Evolutionary conservation across 2,888 invertebrate genomes (phyloP).

Genomic region (Xylocampa areola): DNA sequence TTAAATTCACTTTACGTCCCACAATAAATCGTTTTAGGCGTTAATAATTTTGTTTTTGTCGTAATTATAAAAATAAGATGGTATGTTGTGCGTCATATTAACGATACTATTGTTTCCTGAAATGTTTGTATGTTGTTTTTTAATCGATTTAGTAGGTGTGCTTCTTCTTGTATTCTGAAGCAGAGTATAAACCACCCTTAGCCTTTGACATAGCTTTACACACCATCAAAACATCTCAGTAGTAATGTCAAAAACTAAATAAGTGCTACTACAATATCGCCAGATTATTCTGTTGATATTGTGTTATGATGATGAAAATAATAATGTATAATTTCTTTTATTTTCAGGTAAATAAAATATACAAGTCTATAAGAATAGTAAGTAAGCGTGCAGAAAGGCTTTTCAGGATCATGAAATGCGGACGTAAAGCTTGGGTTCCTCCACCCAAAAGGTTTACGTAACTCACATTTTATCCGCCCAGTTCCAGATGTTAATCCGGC

Average conservation of each 20-base stretch:
- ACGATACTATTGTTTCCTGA: slow-evolving; percentile 22
- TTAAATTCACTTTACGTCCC: slow-evolving; percentile 41
- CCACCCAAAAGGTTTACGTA: slow-evolving; percentile 23
- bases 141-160: no score
- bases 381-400: slow-evolving; percentile 12
- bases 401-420: no score
- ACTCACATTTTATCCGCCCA: slow-evolving; percentile 29
- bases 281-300: not conserved
- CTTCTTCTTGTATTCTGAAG: no score
- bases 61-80: slow-evolving; percentile 17
- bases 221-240: no score
- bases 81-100: slow-evolving; percentile 17
- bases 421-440: no score
- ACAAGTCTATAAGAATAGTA: not conserved
- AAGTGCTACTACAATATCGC: not conserved
- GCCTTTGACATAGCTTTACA: no score
- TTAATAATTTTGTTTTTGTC: slow-evolving; percentile 22
- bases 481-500: slow-evolving; percentile 39
- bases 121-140: not conserved
- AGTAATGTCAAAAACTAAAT: slow-evolving; percentile 2
- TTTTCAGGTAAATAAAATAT: slow-evolving; percentile 50
- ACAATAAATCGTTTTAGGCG: slow-evolving; percentile 49
- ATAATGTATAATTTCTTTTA: slow-evolving; percentile 36
- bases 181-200: no score
- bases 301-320: not conserved